These are phyloP conservation scores for Strigamia maritima DNA, from an alignment of 2,888 invertebrate genomes.

Conservation along the genomic window DNA sequence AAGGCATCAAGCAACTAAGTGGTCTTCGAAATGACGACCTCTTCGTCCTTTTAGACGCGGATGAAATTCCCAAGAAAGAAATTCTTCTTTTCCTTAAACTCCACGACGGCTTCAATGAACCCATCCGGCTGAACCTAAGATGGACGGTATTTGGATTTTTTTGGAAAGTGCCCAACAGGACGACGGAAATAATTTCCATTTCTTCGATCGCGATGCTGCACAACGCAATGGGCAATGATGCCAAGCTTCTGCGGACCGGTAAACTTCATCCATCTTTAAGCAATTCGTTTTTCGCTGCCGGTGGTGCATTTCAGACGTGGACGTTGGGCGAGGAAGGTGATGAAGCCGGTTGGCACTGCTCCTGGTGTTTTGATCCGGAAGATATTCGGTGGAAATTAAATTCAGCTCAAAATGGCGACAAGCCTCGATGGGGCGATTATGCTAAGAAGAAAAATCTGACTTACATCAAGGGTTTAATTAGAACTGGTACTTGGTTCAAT, in stretches of 20 bases:
- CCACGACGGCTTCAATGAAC: conserved; percentile 64
- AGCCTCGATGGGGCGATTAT: conserved; percentile 49
- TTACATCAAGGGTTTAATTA: conserved; percentile 63
- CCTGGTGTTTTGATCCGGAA: conserved; percentile 62
- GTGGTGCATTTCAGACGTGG: conserved; percentile 48
- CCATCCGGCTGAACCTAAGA: conserved; percentile 61
- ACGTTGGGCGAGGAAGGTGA: conserved; percentile 57
- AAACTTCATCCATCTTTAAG: neutral
- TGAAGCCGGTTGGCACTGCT: conserved; percentile 68
- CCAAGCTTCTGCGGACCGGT: neutral
- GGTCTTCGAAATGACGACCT: conserved; percentile 47
- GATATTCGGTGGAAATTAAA: conserved; percentile 59
- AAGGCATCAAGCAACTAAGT: conserved; percentile 49
- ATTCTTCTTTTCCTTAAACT: conserved; percentile 66
- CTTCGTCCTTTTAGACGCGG: conserved; percentile 58
- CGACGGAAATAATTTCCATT: conserved; percentile 40
- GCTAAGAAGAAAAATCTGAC: conserved; percentile 58
- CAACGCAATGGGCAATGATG: neutral
- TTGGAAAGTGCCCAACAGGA: conserved; percentile 55
- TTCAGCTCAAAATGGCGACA: conserved; percentile 49
- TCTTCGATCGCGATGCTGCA: neutral
- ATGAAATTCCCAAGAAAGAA: conserved; percentile 62
- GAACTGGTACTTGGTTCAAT: conserved; percentile 62
- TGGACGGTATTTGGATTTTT: conserved; percentile 68
- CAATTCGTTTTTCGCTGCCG: conserved; percentile 58